Base-by-base conservation (phyloP, 2,797 vertebrate genomes). In the Lagocephalus sceleratus region DNA sequence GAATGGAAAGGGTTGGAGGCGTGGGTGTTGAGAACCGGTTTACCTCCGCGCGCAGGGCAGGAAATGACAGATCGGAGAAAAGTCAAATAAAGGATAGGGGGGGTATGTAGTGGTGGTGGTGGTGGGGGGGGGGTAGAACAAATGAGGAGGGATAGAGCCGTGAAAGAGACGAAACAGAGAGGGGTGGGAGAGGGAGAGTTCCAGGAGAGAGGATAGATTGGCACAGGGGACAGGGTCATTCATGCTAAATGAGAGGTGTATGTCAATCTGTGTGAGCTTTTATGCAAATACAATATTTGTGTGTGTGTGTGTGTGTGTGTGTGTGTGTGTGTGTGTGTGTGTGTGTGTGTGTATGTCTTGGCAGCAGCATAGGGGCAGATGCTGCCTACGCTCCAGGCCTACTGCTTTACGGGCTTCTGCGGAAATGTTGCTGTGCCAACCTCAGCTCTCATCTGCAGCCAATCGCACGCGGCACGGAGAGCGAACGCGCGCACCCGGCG, bases 321-420 rank as follows among this genome's bases (percentile, higher is more conserved):
- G 56, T 52, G 45, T 29, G 67, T 38, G 47, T 67, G 48, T 41
- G 51, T 29, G 47, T 47, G 51, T 50, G 20, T 32, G 46, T 21
- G 49, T 56, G 29, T 44, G 47, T 57, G 38, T 59, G 63, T 70
- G 78, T 85, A 19, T 66, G 79, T 73, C 60, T 82, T 90, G 89
- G 90, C 90, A 91, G 59, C 66, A 62, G 76, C 62, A 35, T 51
- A 76, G 73, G 76, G 87, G 87, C 90, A 91, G 90, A 91, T 90
- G 89, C 90, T 83, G 88, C 84, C 79, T 75, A 83, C 85, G 79
- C 87, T 88, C 82, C 85, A 78, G 83, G 87, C 87, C 87, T 73
- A 84, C 86, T 89, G 86, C 85, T 90, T 88, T 89, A 88, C 78
- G 82, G 82, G 85, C 85, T 90, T 89, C 88, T 90, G 88, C 87